phyloP scores from a whole-genome alignment of 2,797 vertebrate species.

The Gymnothorax reevesii region DNA sequence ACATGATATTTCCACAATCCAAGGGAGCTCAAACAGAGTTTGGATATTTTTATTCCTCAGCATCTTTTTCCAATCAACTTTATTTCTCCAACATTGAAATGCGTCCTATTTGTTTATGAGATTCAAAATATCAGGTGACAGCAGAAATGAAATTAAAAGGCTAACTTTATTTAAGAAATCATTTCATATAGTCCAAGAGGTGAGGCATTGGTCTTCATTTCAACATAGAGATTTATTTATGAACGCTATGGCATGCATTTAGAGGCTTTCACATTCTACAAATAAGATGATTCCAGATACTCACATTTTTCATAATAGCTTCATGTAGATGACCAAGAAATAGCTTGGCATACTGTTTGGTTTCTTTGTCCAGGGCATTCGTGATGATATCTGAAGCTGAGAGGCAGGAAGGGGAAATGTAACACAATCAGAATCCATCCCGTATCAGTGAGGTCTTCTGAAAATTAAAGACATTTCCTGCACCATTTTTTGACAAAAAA shows the following conservation, averaged over 20 bases:
- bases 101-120: background rate
- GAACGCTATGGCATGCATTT: background rate
- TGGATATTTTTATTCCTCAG: background rate
- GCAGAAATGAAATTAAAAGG: background rate
- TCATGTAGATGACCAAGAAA: background rate
- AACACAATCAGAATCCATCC: background rate
- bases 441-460: background rate
- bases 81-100: too few species aligned
- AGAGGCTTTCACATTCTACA: background rate
- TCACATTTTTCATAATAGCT: conserved; percentile 14
- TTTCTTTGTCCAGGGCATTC: conserved; percentile 2
- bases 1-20: background rate
- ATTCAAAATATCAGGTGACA: background rate
- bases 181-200: background rate
- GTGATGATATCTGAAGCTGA: background rate
- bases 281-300: background rate
- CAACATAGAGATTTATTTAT: background rate
- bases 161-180: background rate
- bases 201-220: background rate
- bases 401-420: background rate
- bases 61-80: background rate
- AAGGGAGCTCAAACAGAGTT: background rate
- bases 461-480: background rate
- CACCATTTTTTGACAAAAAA: background rate
- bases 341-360: background rate